Conservation (phyloP, 2,888 invertebrate species). For the Zootermopsis nevadensis region DNA sequence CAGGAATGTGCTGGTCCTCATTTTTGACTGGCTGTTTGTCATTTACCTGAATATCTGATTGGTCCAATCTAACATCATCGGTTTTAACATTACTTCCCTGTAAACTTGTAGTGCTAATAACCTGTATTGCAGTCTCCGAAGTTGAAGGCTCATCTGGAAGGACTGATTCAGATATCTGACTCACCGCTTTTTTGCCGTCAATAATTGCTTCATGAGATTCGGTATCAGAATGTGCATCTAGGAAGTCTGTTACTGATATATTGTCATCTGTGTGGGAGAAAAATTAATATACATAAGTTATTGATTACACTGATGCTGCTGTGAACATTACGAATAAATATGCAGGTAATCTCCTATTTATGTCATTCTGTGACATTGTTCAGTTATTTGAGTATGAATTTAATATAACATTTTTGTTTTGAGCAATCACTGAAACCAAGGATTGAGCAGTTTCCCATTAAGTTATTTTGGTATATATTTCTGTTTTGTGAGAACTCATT, state of each 20-base stretch:
- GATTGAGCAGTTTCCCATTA: no score
- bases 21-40: background rate
- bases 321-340: background rate
- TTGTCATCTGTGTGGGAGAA: slow-evolving; percentile 51
- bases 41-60: slow-evolving; percentile 35
- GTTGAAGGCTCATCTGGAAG: slow-evolving; percentile 39
- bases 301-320: background rate
- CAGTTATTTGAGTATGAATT: no score
- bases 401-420: no score
- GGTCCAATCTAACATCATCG: background rate
- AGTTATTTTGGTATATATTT: no score
- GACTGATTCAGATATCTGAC: slow-evolving; percentile 50
- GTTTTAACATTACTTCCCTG: slow-evolving; percentile 8
- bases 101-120: slow-evolving; percentile 24
- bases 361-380: no score
- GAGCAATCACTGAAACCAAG: no score
- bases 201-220: slow-evolving; percentile 41
- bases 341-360: background rate
- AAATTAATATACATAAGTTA: slow-evolving; percentile 4
- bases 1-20: slow-evolving; percentile 37
- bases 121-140: slow-evolving; percentile 20
- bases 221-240: slow-evolving; percentile 53
- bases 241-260: slow-evolving; percentile 52
- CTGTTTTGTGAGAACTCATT: no score
- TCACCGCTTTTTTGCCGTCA: slow-evolving; percentile 53